Percentiles rank a stretch among this genome's conserved stretches.
These are phyloP conservation scores for Cyrtodaria siliqua DNA, from an alignment of 2,888 invertebrate genomes.

Conservation along the genomic window DNA sequence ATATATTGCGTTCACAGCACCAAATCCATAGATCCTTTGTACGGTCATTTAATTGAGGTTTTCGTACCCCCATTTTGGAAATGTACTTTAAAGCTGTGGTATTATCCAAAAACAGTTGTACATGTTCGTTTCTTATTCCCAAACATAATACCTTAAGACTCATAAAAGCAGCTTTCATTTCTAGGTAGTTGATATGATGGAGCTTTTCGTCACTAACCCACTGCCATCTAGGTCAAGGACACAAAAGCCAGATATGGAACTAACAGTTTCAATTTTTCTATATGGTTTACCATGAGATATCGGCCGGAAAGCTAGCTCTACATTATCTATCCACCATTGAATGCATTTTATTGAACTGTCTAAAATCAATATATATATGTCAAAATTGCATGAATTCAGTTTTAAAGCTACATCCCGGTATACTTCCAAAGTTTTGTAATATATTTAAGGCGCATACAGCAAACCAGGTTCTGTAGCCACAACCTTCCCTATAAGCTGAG, in stretches of 20 bases:
- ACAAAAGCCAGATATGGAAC: conserved; percentile 40
- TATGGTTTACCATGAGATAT: conserved; percentile 4
- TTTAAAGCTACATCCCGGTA: conserved; percentile 39
- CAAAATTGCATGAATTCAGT: conserved; percentile 37
- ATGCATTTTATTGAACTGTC: conserved; percentile 16
- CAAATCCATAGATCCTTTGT: conserved; percentile 42
- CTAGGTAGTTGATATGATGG: conserved; percentile 39
- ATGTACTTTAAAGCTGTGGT: conserved; percentile 44
- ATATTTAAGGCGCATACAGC: conserved; percentile 41
- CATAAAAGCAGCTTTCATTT: conserved; percentile 47
- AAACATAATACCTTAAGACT: conserved; percentile 6
- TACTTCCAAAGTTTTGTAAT: conserved; percentile 50
- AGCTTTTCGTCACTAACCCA: conserved; percentile 36
- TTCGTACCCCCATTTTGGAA: conserved; percentile 36
- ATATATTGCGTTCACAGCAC: conserved; percentile 33
- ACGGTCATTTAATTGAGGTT: conserved; percentile 15
- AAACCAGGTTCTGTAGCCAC: conserved; percentile 56
- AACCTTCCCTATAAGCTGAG: conserved; percentile 49
- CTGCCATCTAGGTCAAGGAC: conserved; percentile 20
- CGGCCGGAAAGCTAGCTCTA: conserved; percentile 1
- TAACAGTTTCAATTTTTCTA: conserved; percentile 33
- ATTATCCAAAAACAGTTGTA: conserved; percentile 36
- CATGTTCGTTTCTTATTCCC: conserved; percentile 17
- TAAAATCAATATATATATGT: conserved; percentile 33
- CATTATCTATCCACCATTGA: conserved; percentile 50